A percentile compares a stretch with the other conserved stretches of the same genome.
Evolutionary conservation across 2,797 vertebrate species (phyloP).

Genomic region (Austrolebias charrua): DNA sequence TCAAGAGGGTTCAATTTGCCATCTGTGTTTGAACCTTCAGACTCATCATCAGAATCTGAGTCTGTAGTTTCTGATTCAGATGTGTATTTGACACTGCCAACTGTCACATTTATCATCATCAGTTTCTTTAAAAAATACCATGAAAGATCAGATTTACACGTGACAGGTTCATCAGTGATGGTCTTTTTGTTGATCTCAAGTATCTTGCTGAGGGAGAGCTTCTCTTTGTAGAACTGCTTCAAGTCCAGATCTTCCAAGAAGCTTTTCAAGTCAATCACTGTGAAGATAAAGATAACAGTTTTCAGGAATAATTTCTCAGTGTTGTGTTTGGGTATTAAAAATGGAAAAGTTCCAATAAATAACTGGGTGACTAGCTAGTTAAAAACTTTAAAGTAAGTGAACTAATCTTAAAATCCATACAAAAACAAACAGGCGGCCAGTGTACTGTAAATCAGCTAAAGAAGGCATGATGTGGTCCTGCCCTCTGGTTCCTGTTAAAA

Average conservation of each 20-base stretch:
- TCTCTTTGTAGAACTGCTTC: conserved; percentile 46
- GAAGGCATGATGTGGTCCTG: no score
- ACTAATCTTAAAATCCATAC: no score
- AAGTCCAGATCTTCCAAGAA: conserved; percentile 57
- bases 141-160: conserved; percentile 51
- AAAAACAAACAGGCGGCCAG: no score
- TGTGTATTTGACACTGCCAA: conserved; percentile 49
- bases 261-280: no score
- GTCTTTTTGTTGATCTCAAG: conserved; percentile 62
- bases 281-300: no score
- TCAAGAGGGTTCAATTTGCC: conserved; percentile 73
- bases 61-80: background rate
- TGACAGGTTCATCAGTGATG: conserved; percentile 48
- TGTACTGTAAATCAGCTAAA: no score
- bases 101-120: conserved; percentile 73
- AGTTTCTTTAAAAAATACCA: conserved; percentile 71
- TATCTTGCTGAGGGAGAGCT: conserved; percentile 57
- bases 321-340: no score
- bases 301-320: no score
- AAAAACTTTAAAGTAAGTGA: no score
- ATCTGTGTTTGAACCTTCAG: background rate
- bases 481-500: no score
- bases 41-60: conserved; percentile 18
- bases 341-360: no score
- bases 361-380: no score